Evolutionary conservation across 2,888 invertebrate genomes (phyloP).

Genomic region (Polyommatus icarus): DNA sequence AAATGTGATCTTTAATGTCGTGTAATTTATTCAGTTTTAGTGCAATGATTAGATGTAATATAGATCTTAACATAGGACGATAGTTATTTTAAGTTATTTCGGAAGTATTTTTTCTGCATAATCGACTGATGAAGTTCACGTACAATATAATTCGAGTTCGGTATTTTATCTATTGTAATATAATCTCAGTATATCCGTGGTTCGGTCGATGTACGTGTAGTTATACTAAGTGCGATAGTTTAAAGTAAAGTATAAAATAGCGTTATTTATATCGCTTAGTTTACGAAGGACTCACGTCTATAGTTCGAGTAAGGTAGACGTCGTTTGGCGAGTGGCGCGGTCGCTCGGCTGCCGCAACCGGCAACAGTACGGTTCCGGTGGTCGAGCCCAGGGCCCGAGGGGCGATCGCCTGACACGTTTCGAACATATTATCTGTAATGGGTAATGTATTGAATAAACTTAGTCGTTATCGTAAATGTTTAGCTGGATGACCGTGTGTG

Average conservation of each 20-base stretch:
- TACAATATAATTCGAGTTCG: conserved; percentile 62
- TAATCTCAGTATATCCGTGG: conserved; percentile 63
- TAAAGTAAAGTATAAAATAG: conserved; percentile 75
- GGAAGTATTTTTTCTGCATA: conserved; percentile 64
- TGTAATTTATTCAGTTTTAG: conserved; percentile 79
- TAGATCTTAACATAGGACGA: conserved; percentile 65
- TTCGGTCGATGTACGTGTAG: conserved; percentile 58
- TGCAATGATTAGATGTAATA: conserved; percentile 79
- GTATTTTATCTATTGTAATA: conserved; percentile 47
- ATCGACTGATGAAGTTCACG: conserved; percentile 73
- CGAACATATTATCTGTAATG: conserved; percentile 69
- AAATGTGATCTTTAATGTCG: conserved; percentile 66
- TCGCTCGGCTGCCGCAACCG: conserved; percentile 56
- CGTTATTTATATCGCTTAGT: conserved; percentile 78
- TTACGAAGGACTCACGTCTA: conserved; percentile 72
- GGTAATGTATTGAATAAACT: conserved; percentile 71
- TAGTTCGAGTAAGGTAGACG: conserved; percentile 68
- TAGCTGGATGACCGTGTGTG: conserved; percentile 76
- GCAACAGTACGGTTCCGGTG: neutral
- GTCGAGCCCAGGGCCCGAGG: neutral
- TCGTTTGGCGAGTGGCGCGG: conserved; percentile 63
- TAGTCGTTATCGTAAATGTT: conserved; percentile 80
- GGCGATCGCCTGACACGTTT: conserved; percentile 62
- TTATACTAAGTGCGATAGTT: conserved; percentile 71
- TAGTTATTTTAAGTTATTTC: conserved; percentile 66